phyloP scores from a whole-genome alignment of 2,797 vertebrate species.

The Poecile montanus region DNA sequence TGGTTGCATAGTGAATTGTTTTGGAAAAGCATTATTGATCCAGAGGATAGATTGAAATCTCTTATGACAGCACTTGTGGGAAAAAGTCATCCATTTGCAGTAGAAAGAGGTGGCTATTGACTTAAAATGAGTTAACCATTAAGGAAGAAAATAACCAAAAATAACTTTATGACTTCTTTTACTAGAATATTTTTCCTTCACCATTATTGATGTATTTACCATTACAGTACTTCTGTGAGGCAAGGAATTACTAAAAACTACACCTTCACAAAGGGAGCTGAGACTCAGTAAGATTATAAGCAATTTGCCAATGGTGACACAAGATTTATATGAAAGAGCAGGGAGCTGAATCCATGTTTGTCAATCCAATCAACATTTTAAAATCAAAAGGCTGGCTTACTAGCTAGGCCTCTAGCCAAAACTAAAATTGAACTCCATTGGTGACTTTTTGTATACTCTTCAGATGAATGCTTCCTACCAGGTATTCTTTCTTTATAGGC shows the following conservation, averaged over 20 bases:
- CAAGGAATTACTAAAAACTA: background rate
- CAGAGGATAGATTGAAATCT: background rate
- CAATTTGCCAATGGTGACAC: background rate
- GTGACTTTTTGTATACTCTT: background rate
- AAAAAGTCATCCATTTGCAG: background rate
- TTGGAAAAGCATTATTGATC: background rate
- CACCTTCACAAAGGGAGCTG: background rate
- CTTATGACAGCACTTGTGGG: background rate
- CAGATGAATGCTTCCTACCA: background rate
- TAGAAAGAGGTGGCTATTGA: background rate
- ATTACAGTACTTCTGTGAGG: background rate
- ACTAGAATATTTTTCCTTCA: background rate
- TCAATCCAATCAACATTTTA: background rate
- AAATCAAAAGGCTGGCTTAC: background rate
- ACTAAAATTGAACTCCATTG: background rate
- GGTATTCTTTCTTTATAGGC: background rate
- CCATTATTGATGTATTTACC: background rate
- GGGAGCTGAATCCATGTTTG: background rate
- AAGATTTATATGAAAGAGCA: background rate
- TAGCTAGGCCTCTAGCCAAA: background rate
- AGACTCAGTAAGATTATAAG: background rate
- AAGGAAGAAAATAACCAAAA: background rate
- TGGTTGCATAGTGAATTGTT: background rate
- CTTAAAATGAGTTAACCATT: background rate
- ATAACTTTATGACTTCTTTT: background rate